phyloP scores from a whole-genome alignment of 2,113 vertebrate genomes.

The Alaudala cheleensis region DNA sequence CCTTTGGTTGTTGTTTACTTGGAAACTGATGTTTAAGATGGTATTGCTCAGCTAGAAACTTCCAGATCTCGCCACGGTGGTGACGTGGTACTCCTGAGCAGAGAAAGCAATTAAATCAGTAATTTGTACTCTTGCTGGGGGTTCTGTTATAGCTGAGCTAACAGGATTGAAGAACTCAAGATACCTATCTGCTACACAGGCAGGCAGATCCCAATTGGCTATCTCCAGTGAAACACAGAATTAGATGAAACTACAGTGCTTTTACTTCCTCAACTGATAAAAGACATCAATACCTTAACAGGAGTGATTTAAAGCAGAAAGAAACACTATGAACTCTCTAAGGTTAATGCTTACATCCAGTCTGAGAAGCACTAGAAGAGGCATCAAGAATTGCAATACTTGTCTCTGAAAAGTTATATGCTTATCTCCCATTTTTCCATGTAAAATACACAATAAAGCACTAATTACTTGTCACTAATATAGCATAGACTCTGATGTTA shows the following conservation, averaged over 20 bases:
- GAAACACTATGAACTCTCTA: background rate
- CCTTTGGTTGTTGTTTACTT: conserved; percentile 79
- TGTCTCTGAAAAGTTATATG: background rate
- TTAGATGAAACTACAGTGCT: background rate
- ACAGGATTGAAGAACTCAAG: background rate
- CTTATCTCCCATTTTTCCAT: background rate
- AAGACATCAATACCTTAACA: background rate
- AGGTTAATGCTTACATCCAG: background rate
- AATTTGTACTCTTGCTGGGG: background rate
- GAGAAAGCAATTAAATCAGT: background rate
- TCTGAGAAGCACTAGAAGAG: background rate
- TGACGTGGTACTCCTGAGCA: conserved; percentile 89
- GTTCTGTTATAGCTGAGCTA: background rate
- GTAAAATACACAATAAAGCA: background rate
- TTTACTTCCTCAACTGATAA: background rate
- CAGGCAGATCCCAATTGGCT: background rate
- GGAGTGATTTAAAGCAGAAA: background rate
- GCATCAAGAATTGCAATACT: background rate
- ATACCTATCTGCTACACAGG: background rate
- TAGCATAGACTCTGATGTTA: background rate
- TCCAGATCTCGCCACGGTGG: conserved; percentile 96
- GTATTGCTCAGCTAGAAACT: conserved; percentile 92
- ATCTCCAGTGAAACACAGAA: background rate
- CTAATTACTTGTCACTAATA: background rate
- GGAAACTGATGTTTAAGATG: conserved; percentile 84